Conservation (phyloP, 2,797 vertebrate species). For the Schizopygopsis malacanthus region DNA sequence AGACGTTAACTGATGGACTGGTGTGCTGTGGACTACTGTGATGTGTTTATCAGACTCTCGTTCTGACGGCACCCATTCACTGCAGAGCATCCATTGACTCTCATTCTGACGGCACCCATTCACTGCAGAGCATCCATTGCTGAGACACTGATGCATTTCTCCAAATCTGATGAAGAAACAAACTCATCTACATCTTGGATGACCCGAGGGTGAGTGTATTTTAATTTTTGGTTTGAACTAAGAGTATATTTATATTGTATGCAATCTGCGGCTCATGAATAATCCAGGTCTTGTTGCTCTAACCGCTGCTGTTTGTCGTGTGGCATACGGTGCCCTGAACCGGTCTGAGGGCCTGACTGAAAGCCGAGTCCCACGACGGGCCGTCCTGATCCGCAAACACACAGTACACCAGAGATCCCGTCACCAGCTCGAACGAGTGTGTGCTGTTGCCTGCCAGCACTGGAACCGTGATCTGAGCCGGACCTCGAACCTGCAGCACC, state of each 20-base stretch:
- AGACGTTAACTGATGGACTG: too few relatives aligned
- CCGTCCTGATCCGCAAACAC: slow-evolving; percentile 66
- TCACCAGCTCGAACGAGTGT: slow-evolving; percentile 78
- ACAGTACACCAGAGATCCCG: slow-evolving; percentile 72
- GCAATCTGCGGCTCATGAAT: not conserved
- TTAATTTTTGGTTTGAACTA: not conserved
- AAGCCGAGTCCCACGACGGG: slow-evolving; percentile 70
- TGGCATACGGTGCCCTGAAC: slow-evolving; percentile 59
- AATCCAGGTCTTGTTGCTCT: not conserved
- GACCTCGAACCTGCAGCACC: slow-evolving; percentile 76
- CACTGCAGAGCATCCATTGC: not conserved
- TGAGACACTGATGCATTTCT: not conserved
- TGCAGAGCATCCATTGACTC: too few relatives aligned
- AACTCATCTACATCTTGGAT: not conserved
- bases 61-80: not conserved
- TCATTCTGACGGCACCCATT: too few relatives aligned
- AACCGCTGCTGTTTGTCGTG: slow-evolving; percentile 18
- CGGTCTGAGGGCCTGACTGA: slow-evolving; percentile 78
- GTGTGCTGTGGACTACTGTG: too few relatives aligned
- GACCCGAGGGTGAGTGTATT: not conserved
- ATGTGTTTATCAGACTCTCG: not conserved
- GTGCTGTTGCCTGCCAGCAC: not conserved
- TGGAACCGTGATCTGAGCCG: slow-evolving; percentile 62
- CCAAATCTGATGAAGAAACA: not conserved
- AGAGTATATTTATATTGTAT: not conserved